These are phyloP conservation scores for Eurypyga helias DNA, from an alignment of 2,113 vertebrate species.

Conservation along the genomic window DNA sequence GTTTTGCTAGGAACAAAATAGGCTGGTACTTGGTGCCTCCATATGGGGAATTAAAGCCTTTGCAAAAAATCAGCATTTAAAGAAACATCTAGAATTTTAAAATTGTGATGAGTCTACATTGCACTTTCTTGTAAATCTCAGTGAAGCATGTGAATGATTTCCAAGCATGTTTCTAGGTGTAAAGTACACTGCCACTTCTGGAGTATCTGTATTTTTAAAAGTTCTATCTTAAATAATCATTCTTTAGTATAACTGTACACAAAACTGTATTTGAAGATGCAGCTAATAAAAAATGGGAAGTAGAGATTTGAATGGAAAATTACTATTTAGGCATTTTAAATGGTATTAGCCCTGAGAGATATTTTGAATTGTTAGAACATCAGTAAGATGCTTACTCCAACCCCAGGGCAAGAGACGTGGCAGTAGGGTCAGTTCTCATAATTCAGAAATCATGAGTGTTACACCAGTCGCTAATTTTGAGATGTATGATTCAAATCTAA, in stretches of 20 bases:
- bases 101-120: not conserved
- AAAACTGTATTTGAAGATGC: not conserved
- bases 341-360: not conserved
- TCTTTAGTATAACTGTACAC: too few species aligned
- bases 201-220: not conserved
- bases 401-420: not conserved
- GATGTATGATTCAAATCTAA: not conserved
- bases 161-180: not conserved
- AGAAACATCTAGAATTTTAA: not conserved
- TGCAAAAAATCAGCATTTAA: slow-evolving; percentile 24
- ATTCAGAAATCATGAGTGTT: not conserved
- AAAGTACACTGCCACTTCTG: not conserved
- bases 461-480: not conserved
- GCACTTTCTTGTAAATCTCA: not conserved
- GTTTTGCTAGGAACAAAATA: slow-evolving; percentile 45
- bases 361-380: not conserved
- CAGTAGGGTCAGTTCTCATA: not conserved
- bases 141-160: not conserved
- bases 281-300: not conserved
- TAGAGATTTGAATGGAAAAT: not conserved
- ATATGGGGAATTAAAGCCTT: slow-evolving; percentile 31
- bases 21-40: slow-evolving; percentile 1
- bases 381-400: not conserved
- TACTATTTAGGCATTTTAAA: not conserved
- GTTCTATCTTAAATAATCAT: not conserved